Evolutionary conservation across 2,888 invertebrate genomes (phyloP).

Genomic region (Venustoraphidia nigricollis): DNA sequence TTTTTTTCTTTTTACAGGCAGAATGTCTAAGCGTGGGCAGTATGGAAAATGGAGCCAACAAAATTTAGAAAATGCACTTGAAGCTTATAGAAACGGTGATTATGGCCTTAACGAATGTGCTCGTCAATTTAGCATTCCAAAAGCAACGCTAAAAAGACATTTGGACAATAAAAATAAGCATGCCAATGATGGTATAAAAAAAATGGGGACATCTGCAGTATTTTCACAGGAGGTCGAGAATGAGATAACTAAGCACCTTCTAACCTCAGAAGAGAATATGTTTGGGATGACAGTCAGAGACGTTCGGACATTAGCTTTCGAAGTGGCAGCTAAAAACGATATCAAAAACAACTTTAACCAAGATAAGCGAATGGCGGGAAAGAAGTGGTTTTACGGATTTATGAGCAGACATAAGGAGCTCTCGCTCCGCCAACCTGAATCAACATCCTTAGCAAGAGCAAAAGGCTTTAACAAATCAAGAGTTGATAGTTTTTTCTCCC

Average conservation of each 20-base stretch:
- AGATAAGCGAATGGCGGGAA: constrained; percentile 7
- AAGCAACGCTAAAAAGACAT: no score
- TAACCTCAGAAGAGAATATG: constrained; percentile 10
- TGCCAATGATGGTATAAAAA: no score
- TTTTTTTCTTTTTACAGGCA: no score
- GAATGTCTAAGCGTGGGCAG: no score
- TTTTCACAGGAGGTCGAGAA: constrained; percentile 9
- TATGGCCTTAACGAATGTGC: no score
- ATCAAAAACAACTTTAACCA: constrained; percentile 6
- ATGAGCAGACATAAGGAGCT: constrained; percentile 11
- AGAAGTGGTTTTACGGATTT: constrained; percentile 8
- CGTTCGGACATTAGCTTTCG: constrained; percentile 8
- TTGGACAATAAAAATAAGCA: no score
- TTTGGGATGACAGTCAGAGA: constrained; percentile 8
- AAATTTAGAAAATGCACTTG: no score
- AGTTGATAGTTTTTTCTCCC: constrained; percentile 12
- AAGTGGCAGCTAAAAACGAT: constrained; percentile 9
- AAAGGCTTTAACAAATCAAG: constrained; percentile 11
- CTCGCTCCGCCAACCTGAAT: constrained; percentile 11
- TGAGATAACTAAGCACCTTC: constrained; percentile 10
- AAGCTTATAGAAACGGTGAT: no score
- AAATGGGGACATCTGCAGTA: constrained; percentile 3
- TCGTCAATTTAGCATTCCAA: no score
- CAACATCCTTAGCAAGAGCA: constrained; percentile 10
- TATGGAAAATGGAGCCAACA: no score